These are phyloP conservation scores for Periparus ater DNA, from an alignment of 2,797 vertebrate species.

Conservation along the genomic window DNA sequence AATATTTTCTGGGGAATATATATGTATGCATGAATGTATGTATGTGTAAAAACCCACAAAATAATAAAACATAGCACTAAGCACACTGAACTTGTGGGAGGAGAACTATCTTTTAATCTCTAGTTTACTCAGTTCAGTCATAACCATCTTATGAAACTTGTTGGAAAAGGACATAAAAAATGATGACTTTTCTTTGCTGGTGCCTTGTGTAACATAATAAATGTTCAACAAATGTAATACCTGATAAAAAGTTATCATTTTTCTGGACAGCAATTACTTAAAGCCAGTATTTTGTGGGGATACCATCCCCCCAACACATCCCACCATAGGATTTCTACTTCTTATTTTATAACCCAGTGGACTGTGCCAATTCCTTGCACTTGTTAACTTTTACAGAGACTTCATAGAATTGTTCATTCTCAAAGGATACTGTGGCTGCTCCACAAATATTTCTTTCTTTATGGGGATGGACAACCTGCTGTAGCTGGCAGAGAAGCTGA, in stretches of 20 bases:
- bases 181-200: neutral
- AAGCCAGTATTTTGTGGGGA: neutral
- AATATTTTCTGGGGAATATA: neutral
- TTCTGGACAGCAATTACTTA: neutral
- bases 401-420: neutral
- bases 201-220: neutral
- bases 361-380: neutral
- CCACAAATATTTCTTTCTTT: neutral
- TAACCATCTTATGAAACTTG: neutral
- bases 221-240: neutral
- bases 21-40: neutral
- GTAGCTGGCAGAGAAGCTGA: neutral
- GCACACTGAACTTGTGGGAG: neutral
- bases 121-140: neutral
- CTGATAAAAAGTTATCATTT: neutral
- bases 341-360: neutral
- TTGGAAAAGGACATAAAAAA: neutral
- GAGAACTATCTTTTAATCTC: neutral
- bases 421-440: rapidly evolving
- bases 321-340: neutral
- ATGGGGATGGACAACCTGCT: neutral
- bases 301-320: rapidly evolving
- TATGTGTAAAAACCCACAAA: neutral
- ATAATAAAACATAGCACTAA: neutral
- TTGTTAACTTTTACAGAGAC: neutral